Percentiles rank a stretch among this genome's conserved stretches.
These are phyloP conservation scores for Danio kyathit DNA, from an alignment of 2,797 vertebrate species.

Conservation along the genomic window DNA sequence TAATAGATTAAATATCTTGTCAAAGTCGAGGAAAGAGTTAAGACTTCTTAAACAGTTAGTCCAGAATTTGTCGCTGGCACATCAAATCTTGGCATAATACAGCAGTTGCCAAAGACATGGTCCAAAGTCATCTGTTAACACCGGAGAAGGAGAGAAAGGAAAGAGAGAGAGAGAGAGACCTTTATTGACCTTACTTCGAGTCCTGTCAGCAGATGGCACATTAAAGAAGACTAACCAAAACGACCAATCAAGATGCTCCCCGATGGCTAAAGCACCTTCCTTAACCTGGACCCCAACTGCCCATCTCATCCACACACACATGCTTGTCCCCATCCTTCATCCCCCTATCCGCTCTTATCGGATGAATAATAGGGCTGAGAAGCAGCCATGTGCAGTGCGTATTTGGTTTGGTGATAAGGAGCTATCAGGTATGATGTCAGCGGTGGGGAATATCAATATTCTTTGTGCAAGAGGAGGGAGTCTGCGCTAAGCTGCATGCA, in stretches of 20 bases:
- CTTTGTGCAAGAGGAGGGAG: slow-evolving; percentile 40
- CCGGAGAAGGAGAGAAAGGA: slow-evolving; percentile 33
- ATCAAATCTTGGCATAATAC: slow-evolving; percentile 48
- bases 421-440: slow-evolving; percentile 64
- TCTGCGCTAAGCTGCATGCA: slow-evolving; percentile 58
- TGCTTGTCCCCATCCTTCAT: slow-evolving; percentile 17
- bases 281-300: slow-evolving; percentile 8
- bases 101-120: slow-evolving; percentile 56
- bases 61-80: slow-evolving; percentile 51
- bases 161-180: slow-evolving; percentile 17
- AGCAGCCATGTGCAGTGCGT: slow-evolving; percentile 58
- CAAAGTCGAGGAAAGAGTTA: not conserved
- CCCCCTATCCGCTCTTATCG: slow-evolving; percentile 56
- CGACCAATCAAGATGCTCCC: slow-evolving; percentile 40
- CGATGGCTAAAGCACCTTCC: slow-evolving; percentile 25
- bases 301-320: slow-evolving; percentile 10
- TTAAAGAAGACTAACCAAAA: slow-evolving; percentile 56
- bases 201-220: slow-evolving; percentile 62
- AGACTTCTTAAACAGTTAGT: slow-evolving; percentile 35
- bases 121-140: slow-evolving; percentile 58
- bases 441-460: slow-evolving; percentile 65
- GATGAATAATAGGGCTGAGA: slow-evolving; percentile 60
- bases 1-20: too few relatives aligned
- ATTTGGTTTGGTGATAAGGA: slow-evolving; percentile 66
- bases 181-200: slow-evolving; percentile 52